Percentiles rank a stretch among this genome's conserved stretches.
Evolutionary conservation across 2,113 vertebrate species (phyloP).

Genomic region (Trichomycterus rosablanca): DNA sequence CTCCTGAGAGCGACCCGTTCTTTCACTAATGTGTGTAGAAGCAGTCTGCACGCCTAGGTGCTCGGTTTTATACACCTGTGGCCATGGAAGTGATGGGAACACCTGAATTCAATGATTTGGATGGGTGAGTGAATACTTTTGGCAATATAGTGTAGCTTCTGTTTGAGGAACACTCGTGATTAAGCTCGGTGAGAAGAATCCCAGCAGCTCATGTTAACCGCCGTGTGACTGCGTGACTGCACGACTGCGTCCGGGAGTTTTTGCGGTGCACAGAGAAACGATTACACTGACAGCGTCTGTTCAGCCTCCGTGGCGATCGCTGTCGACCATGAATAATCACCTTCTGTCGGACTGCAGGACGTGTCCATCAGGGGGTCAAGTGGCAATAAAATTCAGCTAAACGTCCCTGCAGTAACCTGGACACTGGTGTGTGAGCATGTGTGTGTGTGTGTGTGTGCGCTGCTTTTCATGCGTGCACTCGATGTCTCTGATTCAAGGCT

Average conservation of each 20-base stretch:
- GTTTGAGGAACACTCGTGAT: too few relatives aligned
- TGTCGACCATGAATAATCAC: conserved; percentile 43
- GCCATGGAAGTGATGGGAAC: too few relatives aligned
- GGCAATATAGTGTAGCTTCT: too few relatives aligned
- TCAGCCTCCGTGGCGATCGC: conserved; percentile 38
- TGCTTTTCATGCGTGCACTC: too few relatives aligned
- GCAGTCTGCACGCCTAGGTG: too few relatives aligned
- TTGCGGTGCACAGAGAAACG: neutral
- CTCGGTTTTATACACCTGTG: too few relatives aligned
- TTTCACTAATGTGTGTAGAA: too few relatives aligned
- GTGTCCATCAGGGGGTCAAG: conserved; percentile 33
- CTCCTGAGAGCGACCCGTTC: too few relatives aligned
- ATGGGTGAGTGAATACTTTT: too few relatives aligned
- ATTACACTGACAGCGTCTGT: conserved; percentile 27
- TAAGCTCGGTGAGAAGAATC: neutral
- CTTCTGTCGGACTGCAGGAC: conserved; percentile 22
- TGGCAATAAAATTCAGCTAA: conserved; percentile 5
- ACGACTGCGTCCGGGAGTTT: conserved; percentile 18
- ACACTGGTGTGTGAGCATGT: neutral
- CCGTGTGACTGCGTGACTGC: conserved; percentile 4
- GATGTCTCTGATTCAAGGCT: too few relatives aligned
- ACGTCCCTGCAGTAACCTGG: too few relatives aligned
- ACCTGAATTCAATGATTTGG: too few relatives aligned
- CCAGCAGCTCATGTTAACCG: neutral
- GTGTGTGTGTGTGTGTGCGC: neutral